These are phyloP conservation scores for Buphagus erythrorhynchus DNA, from an alignment of 2,797 vertebrate genomes.

Conservation along the genomic window DNA sequence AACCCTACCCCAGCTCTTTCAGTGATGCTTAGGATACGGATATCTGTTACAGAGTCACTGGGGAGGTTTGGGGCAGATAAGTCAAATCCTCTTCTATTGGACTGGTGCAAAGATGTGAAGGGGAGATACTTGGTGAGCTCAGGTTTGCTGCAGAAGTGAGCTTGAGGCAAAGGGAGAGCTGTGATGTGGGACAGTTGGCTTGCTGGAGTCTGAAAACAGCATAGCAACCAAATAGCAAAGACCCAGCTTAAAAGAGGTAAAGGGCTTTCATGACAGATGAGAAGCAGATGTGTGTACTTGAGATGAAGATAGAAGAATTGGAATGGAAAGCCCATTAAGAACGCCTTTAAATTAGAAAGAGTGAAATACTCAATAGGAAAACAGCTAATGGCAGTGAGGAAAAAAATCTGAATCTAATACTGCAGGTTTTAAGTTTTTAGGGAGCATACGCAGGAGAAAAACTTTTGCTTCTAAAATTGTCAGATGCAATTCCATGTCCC, in stretches of 20 bases:
- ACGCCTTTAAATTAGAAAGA: background rate
- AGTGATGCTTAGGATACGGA: background rate
- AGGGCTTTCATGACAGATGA: background rate
- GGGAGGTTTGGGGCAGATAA: background rate
- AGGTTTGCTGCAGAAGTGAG: background rate
- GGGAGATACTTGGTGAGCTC: background rate
- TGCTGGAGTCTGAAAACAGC: background rate
- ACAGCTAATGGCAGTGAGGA: background rate
- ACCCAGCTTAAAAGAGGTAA: background rate
- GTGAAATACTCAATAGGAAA: background rate
- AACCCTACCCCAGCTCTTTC: background rate
- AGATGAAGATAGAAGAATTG: background rate
- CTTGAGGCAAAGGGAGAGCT: background rate
- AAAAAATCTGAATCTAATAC: background rate
- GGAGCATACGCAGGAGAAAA: background rate
- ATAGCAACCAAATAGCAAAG: background rate
- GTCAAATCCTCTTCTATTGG: background rate
- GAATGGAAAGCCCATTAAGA: background rate
- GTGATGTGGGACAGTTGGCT: background rate
- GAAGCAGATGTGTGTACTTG: conserved; percentile 30
- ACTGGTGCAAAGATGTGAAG: background rate
- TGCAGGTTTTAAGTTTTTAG: background rate
- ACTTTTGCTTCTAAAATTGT: background rate
- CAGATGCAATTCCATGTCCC: background rate
- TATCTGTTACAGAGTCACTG: fast-evolving